Evolutionary conservation across 2,797 vertebrate species (phyloP).

Genomic region (Scolopax bukidnonensis): DNA sequence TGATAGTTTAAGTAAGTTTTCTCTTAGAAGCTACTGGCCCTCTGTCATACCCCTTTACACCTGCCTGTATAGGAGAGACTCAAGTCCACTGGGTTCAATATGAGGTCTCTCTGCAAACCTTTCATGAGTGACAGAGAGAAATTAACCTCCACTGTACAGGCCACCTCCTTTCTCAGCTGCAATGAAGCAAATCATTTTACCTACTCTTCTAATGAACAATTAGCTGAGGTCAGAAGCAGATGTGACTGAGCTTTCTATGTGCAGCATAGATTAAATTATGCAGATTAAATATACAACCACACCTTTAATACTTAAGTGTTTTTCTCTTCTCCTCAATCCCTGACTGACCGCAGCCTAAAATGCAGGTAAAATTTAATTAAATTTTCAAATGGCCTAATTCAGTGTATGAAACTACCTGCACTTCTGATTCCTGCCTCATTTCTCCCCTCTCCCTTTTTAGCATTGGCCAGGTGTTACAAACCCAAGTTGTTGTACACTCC

Average conservation of each 20-base stretch:
- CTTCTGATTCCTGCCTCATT: not conserved
- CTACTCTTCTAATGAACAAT: not conserved
- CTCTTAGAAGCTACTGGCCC: not conserved
- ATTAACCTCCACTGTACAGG: not conserved
- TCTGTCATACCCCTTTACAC: not conserved
- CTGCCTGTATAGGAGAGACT: not conserved
- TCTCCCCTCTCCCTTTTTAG: not conserved
- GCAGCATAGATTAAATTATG: not conserved
- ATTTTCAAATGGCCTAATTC: not conserved
- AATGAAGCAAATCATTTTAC: not conserved
- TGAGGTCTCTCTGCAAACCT: not conserved
- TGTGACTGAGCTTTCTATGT: not conserved
- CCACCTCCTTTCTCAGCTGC: not conserved
- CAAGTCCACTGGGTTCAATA: not conserved
- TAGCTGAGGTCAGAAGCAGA: not conserved
- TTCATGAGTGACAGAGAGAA: not conserved
- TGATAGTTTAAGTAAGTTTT: not conserved
- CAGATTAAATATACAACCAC: not conserved
- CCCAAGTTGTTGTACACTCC: not conserved
- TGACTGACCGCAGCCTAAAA: not conserved
- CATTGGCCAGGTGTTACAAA: fast-evolving
- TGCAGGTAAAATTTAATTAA: not conserved
- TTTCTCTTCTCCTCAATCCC: not conserved
- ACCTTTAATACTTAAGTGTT: not conserved
- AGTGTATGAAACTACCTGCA: not conserved